A percentile compares a stretch with the other conserved stretches of the same genome.
Conservation (phyloP, 2,888 invertebrate species). For the Catocala nupta region DNA sequence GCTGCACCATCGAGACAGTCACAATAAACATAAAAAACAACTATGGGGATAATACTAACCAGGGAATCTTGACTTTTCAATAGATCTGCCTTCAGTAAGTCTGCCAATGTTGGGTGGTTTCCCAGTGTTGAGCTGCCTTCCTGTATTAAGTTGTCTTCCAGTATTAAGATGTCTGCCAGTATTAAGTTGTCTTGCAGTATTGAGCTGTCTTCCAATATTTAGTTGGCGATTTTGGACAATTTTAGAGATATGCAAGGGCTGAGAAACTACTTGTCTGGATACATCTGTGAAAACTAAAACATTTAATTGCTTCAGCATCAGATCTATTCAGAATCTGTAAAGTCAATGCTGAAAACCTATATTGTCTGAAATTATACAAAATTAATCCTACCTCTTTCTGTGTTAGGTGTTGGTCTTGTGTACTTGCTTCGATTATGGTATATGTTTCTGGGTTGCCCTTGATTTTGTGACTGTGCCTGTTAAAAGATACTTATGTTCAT, state of each 20-base stretch:
- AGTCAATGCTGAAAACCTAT: too few relatives aligned
- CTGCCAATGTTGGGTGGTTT: slow-evolving; percentile 5
- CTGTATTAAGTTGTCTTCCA: slow-evolving; percentile 2
- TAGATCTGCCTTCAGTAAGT: slow-evolving; percentile 64
- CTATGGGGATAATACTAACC: slow-evolving; percentile 49
- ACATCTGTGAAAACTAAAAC: slow-evolving; percentile 75
- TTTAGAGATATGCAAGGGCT: slow-evolving; percentile 56
- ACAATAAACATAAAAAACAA: too few relatives aligned
- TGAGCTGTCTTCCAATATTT: slow-evolving; percentile 36
- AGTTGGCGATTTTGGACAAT: slow-evolving; percentile 53
- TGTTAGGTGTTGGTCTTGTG: slow-evolving; percentile 55
- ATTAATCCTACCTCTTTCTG: slow-evolving; percentile 65
- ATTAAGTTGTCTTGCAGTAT: slow-evolving; percentile 6
- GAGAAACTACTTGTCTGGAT: slow-evolving; percentile 80
- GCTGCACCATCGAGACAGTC: too few relatives aligned
- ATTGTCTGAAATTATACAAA: background rate
- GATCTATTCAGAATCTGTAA: too few relatives aligned
- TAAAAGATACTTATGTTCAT: too few relatives aligned
- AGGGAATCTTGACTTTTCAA: slow-evolving; percentile 58
- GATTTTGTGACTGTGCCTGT: slow-evolving; percentile 45
- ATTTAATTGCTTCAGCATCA: background rate
- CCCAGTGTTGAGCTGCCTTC: slow-evolving; percentile 56
- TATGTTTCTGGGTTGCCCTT: slow-evolving; percentile 53
- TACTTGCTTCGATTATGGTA: slow-evolving; percentile 59
- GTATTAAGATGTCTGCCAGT: slow-evolving; percentile 6